Percentiles rank a stretch among this genome's conserved stretches.
Evolutionary conservation across 37 sponge, comb jelly and placozoan genomes (phyloP).

Genomic region (Beroe forskalii): DNA sequence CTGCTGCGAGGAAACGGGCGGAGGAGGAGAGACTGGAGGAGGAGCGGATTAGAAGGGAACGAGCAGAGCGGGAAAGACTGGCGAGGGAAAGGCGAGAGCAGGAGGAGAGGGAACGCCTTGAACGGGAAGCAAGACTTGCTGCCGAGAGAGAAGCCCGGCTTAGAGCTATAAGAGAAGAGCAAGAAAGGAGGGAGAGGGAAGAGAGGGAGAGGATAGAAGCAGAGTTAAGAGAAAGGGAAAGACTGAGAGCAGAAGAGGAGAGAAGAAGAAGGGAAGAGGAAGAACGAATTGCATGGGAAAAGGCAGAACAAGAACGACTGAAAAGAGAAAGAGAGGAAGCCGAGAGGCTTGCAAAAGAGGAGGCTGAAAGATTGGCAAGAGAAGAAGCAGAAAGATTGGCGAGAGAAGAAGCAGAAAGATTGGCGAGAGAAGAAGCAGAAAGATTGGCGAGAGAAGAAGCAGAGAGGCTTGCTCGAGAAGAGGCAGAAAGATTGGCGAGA

Average conservation of each 20-base stretch:
- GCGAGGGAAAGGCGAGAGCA: not conserved
- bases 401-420: constrained; percentile 19
- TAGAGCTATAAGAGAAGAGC: not conserved
- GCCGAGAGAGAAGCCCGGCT: constrained; percentile 30
- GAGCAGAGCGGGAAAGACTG: constrained; percentile 17
- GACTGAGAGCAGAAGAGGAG: not conserved
- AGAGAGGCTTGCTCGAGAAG: constrained; percentile 8
- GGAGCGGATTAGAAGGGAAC: not conserved
- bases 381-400: constrained; percentile 45
- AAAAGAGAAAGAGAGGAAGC: constrained; percentile 42
- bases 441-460: not conserved
- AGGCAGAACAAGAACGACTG: not conserved
- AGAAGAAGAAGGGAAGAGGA: not conserved
- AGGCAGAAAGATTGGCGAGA: constrained; percentile 41
- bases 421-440: not conserved
- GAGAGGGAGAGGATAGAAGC: not conserved
- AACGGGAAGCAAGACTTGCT: not conserved
- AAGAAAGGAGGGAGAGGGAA: constrained; percentile 16
- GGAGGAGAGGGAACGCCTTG: not conserved
- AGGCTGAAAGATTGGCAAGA: not conserved
- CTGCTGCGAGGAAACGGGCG: not conserved
- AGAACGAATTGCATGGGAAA: not conserved
- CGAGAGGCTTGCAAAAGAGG: constrained; percentile 11
- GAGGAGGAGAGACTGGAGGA: constrained; percentile 15
- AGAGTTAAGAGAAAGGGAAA: not conserved